These are phyloP conservation scores for Aphrophora alni DNA, from an alignment of 2,888 invertebrate genomes.

Conservation along the genomic window DNA sequence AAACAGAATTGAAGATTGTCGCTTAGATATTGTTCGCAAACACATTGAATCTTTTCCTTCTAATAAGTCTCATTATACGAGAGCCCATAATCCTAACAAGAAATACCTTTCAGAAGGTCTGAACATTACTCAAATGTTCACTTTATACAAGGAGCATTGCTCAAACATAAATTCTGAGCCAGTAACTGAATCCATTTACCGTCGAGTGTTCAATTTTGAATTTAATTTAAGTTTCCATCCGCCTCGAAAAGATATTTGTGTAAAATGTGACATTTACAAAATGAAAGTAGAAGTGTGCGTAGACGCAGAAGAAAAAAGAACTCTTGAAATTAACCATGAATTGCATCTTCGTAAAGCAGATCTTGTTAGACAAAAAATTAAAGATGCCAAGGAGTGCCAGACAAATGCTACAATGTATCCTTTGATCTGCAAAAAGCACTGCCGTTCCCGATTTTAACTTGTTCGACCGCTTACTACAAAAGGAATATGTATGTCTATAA, in stretches of 20 bases:
- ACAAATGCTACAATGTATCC: constrained; percentile 23
- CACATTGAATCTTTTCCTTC: constrained; percentile 31
- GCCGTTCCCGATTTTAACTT: constrained; percentile 22
- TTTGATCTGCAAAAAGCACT: constrained; percentile 34
- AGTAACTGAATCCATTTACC: constrained; percentile 31
- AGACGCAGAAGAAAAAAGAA: constrained; percentile 29
- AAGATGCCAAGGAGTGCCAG: constrained; percentile 16
- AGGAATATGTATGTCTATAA: constrained; percentile 27
- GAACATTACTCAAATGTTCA: constrained; percentile 31
- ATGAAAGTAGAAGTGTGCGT: constrained; percentile 14
- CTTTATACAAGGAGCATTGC: constrained; percentile 28
- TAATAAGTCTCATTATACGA: constrained; percentile 26
- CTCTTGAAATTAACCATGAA: constrained; percentile 24
- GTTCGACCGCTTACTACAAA: constrained; percentile 26
- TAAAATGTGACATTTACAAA: constrained; percentile 23
- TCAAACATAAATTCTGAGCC: constrained; percentile 16
- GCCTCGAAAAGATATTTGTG: constrained; percentile 30
- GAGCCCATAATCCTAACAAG: constrained; percentile 29
- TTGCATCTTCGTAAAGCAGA: constrained; percentile 37
- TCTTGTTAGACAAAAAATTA: constrained; percentile 28
- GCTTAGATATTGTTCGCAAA: background rate
- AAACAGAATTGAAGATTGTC: constrained; percentile 24
- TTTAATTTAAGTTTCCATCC: constrained; percentile 30
- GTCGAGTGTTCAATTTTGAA: constrained; percentile 24
- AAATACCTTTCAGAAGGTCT: constrained; percentile 32